Conservation (phyloP, 2,888 invertebrate species). For the Parelbella ahira region DNA sequence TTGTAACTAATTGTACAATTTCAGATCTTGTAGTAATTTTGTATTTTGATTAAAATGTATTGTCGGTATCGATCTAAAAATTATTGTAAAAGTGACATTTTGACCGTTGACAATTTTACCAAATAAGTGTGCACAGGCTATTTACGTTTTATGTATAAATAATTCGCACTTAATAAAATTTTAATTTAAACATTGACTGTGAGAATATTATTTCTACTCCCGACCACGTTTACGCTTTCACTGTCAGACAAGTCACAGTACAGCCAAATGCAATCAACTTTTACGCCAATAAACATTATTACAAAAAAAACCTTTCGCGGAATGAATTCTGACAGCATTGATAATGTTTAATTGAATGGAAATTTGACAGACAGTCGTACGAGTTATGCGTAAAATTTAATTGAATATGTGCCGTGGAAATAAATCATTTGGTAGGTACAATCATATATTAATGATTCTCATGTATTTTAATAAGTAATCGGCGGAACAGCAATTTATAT, state of each 20-base stretch:
- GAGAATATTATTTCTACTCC: too few species aligned
- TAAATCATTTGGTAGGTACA: slow-evolving; percentile 14
- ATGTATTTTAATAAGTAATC: slow-evolving; percentile 15
- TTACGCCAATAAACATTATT: slow-evolving; percentile 14
- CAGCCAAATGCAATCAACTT: slow-evolving; percentile 21
- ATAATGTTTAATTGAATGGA: slow-evolving; percentile 28
- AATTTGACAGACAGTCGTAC: slow-evolving; percentile 21
- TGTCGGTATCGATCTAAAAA: too few species aligned
- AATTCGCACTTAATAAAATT: too few species aligned
- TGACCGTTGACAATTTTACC: too few species aligned
- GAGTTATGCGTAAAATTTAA: slow-evolving; percentile 6
- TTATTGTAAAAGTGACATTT: too few species aligned
- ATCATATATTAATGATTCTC: slow-evolving; percentile 14
- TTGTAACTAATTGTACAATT: too few species aligned
- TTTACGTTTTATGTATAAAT: too few species aligned
- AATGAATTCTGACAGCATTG: slow-evolving; percentile 8
- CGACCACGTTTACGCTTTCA: neutral
- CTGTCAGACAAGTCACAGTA: neutral
- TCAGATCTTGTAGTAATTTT: too few species aligned
- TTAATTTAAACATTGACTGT: too few species aligned
- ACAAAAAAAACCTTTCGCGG: slow-evolving; percentile 12
- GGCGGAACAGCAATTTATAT: too few species aligned
- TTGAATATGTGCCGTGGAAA: slow-evolving; percentile 7
- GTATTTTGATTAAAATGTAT: too few species aligned
- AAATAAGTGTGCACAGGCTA: too few species aligned